phyloP scores from a whole-genome alignment of 2,113 vertebrate genomes.

The Lepisosteus osseus region DNA sequence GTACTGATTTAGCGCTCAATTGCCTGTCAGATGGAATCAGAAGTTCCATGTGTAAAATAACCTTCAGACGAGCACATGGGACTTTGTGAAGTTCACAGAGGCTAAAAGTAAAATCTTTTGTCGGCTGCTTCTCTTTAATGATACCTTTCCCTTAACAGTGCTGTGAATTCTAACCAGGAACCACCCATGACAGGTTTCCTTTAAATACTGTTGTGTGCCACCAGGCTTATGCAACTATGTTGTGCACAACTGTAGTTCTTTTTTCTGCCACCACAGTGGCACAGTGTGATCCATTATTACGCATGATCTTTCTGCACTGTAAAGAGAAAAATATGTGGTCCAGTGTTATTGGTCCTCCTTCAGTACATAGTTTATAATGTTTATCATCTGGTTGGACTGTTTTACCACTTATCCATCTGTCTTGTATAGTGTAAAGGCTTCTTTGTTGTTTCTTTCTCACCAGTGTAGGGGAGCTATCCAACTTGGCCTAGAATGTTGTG shows the following conservation, averaged over 20 bases:
- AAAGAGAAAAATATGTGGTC: not conserved
- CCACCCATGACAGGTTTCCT: not conserved
- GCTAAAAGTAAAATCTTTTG: constrained; percentile 7
- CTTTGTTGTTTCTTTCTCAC: constrained; percentile 24
- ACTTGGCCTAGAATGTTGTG: constrained; percentile 21
- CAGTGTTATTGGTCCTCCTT: not conserved
- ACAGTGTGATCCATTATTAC: not conserved
- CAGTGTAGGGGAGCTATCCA: not conserved
- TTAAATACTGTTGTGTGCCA: not conserved
- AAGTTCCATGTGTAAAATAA: constrained; percentile 26
- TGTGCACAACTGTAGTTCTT: too few relatives aligned
- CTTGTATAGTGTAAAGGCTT: constrained; percentile 21
- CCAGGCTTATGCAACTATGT: not conserved
- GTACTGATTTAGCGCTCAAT: constrained; percentile 51
- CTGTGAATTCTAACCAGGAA: not conserved
- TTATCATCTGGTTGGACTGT: not conserved
- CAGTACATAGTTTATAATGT: not conserved
- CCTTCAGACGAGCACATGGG: constrained; percentile 29
- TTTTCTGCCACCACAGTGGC: too few relatives aligned
- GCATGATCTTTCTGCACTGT: not conserved
- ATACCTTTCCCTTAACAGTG: not conserved
- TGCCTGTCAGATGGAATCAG: constrained; percentile 30
- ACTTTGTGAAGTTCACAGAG: constrained; percentile 7
- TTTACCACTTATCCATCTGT: constrained; percentile 7
- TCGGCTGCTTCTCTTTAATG: not conserved